Evolutionary conservation across 2,797 vertebrate genomes (phyloP), one percentile per base, ranked within the genome.

Genomic region (Enteromius anoplus): DNA sequence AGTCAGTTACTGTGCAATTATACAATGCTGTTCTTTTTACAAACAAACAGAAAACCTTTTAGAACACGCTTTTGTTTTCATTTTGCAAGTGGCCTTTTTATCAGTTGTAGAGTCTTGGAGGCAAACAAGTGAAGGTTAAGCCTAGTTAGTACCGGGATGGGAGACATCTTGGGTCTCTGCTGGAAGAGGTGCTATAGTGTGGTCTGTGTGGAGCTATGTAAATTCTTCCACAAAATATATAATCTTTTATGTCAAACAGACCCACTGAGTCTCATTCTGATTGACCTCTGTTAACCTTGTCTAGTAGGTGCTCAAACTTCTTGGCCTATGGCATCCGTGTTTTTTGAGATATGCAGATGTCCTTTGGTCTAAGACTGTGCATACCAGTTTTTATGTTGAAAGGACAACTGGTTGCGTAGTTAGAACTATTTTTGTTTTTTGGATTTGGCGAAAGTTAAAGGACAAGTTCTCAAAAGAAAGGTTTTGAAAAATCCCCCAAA

Each of bases 1-100:
- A 64, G 40, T 72, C 26, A 34, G 1, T 19, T 73, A 65, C 26
- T 23, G 21, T 19, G 29, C 68, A 79, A 69, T 80, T 40, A 80
- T 42, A 65, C 19, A 65, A 40, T 10, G 58, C 9, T 79, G n/a
- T 11, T 42, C n/a, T 21, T 37, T 71, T 80, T 45, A 68, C 47
- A 53, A 68, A 42, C 47, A 53, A 68, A 42, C 34, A 37, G 12
- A 78, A 45, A 23, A 23, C 14, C 47, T 29, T 26, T 62, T 62
- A 55, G 53, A n/a, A 60, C 23, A n/a, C 1, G 5, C 23, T 40
- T 51, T 72, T 51, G 45, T 9, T 37, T 78, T 78, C 1, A 45
- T 34, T 49, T 37, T 0, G 2, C n/a, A 29, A n/a, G 11, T 68
- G 14, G 47, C 29, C 7, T 26, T 23, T 29, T 42, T 55, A 70